Evolutionary conservation across 1,140 invertebrate genomes (phyloP).

Genomic region (Galendromus occidentalis): DNA sequence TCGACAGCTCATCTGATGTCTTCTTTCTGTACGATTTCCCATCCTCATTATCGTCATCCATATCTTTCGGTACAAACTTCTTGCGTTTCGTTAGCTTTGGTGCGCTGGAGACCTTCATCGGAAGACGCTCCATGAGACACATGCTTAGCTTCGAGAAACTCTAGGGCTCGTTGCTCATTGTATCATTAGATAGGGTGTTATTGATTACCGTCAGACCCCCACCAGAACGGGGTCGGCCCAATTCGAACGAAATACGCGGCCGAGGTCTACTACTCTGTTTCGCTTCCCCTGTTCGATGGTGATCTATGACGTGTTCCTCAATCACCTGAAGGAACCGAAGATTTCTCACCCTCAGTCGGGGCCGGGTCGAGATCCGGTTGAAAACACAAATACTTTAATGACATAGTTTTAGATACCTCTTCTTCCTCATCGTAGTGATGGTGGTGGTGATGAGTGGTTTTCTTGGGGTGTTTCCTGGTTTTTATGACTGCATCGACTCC

Average conservation of each 20-base stretch:
- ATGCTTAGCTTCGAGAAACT: background rate
- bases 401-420: background rate
- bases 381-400: too few species aligned
- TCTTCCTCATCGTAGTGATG: slow-evolving; percentile 8
- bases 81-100: background rate
- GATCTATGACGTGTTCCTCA: background rate
- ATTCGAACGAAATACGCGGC: background rate
- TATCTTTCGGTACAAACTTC: slow-evolving; percentile 5
- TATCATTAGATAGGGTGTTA: background rate
- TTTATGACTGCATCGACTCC: background rate
- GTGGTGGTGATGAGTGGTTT: slow-evolving; percentile 7
- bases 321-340: background rate
- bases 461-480: background rate
- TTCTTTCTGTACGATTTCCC: background rate
- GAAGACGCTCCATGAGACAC: background rate
- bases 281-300: background rate
- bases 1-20: background rate
- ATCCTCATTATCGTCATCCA: background rate
- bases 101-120: background rate
- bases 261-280: background rate
- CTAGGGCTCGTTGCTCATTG: background rate
- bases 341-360: too few species aligned
- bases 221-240: background rate
- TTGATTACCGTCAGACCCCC: background rate
- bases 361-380: too few species aligned